Percentiles rank a stretch among this genome's conserved stretches.
Evolutionary conservation across 2,113 vertebrate species (phyloP).

Genomic region (Siniperca knerii): DNA sequence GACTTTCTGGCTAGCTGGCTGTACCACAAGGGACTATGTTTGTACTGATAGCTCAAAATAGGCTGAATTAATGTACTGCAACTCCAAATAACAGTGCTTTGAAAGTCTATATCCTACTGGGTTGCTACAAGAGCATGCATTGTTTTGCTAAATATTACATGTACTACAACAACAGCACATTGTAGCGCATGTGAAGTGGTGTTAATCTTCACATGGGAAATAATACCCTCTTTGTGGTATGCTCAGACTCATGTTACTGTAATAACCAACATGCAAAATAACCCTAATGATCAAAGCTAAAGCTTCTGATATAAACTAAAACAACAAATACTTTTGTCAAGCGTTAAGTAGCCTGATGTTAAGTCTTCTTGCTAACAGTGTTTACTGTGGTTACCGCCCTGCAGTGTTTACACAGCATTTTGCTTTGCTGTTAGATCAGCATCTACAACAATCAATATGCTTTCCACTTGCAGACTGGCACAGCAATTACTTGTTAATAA

Average conservation of each 20-base stretch:
- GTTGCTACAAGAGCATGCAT: slow-evolving; percentile 1
- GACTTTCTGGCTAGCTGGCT: slow-evolving; percentile 24
- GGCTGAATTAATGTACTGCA: slow-evolving; percentile 52
- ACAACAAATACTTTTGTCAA: slow-evolving; percentile 21
- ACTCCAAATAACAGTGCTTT: slow-evolving; percentile 30
- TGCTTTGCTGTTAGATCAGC: slow-evolving; percentile 37
- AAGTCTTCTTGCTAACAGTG: slow-evolving; percentile 19
- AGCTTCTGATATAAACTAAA: slow-evolving; percentile 31
- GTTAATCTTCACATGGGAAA: slow-evolving; percentile 29
- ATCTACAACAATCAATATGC: slow-evolving; percentile 58
- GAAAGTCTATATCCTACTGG: slow-evolving; percentile 4
- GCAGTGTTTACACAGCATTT: slow-evolving; percentile 51
- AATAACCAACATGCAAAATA: slow-evolving; percentile 33
- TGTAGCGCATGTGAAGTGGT: slow-evolving; percentile 9
- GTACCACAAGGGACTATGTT: slow-evolving; percentile 27
- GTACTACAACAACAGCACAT: slow-evolving; percentile 15
- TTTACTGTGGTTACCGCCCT: slow-evolving; percentile 39
- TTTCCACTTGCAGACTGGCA: slow-evolving; percentile 47
- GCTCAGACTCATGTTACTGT: background rate
- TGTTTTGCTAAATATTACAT: slow-evolving; percentile 24
- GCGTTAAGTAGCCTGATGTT: slow-evolving; percentile 18
- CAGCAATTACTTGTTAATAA: slow-evolving; percentile 56
- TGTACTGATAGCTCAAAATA: slow-evolving; percentile 41
- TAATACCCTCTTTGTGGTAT: slow-evolving; percentile 43
- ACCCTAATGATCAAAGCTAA: slow-evolving; percentile 14